Percentiles rank a stretch among this genome's conserved stretches.
Conservation (phyloP, 2,888 invertebrate genomes). For the Geophilus truncorum region DNA sequence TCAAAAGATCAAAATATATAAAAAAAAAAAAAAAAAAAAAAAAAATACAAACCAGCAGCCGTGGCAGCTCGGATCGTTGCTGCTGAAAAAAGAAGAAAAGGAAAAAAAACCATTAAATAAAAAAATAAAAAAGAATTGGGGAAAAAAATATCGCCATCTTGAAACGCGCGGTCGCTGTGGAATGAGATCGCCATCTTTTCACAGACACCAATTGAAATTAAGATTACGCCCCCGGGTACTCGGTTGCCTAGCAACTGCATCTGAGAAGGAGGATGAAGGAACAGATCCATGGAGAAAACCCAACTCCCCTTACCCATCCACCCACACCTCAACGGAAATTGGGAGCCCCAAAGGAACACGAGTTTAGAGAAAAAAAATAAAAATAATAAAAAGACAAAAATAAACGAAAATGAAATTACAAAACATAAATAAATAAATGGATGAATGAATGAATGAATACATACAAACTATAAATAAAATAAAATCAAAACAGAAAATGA, state of each 20-base stretch:
- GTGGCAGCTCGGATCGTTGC: conserved; percentile 29
- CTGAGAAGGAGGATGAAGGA: not conserved
- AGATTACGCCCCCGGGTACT: not conserved
- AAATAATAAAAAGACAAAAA: not conserved
- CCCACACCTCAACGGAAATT: not conserved
- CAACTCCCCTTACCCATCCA: not conserved
- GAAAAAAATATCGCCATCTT: not conserved
- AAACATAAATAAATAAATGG: too few species aligned
- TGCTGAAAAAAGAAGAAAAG: conserved; percentile 29
- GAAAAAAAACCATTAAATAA: not conserved
- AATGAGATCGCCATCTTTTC: not conserved
- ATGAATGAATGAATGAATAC: too few species aligned
- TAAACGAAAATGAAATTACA: not conserved
- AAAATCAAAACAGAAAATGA: not conserved
- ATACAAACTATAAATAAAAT: too few species aligned
- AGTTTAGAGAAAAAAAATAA: not conserved
- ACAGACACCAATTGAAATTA: not conserved
- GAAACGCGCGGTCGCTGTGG: not conserved
- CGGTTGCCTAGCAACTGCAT: not conserved
- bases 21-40: not conserved
- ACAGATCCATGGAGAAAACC: not conserved
- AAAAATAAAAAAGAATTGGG: too few species aligned
- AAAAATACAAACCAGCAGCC: conserved; percentile 28
- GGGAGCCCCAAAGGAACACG: not conserved
- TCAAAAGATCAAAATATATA: not conserved